Evolutionary conservation across 2,888 invertebrate species (phyloP).

Genomic region (Suillia variegata): DNA sequence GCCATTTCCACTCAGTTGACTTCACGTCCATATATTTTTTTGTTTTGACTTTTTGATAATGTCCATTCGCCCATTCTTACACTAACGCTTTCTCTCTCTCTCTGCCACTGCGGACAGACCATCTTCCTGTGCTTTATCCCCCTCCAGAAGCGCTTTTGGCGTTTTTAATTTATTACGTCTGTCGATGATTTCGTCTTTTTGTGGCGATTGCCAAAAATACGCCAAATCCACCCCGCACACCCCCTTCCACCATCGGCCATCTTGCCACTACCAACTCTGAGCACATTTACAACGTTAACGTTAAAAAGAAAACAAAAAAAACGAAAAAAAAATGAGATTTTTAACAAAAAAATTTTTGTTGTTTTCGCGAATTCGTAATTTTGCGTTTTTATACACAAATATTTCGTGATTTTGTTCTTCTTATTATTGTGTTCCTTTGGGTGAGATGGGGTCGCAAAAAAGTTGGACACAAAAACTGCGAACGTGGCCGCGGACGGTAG

Average conservation of each 20-base stretch:
- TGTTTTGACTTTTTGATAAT: too few species aligned
- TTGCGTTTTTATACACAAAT: constrained; percentile 51
- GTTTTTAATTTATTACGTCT: constrained; percentile 59
- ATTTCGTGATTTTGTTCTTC: constrained; percentile 48
- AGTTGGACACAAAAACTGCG: too few species aligned
- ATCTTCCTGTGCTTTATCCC: not conserved
- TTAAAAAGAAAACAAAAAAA: too few species aligned
- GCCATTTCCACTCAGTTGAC: too few species aligned
- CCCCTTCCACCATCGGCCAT: not conserved
- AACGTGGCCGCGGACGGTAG: too few species aligned
- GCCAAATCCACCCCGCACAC: constrained; percentile 20
- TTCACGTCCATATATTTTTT: too few species aligned
- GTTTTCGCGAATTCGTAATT: constrained; percentile 53
- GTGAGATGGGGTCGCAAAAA: too few species aligned
- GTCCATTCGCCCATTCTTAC: too few species aligned
- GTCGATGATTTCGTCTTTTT: constrained; percentile 58
- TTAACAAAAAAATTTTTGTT: constrained; percentile 34
- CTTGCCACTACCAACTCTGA: too few species aligned
- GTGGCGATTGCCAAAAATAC: constrained; percentile 43
- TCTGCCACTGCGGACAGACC: not conserved
- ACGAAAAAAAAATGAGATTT: too few species aligned
- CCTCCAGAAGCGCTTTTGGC: constrained; percentile 12
- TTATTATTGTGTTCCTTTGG: too few species aligned
- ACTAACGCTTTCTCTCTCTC: constrained; percentile 2
- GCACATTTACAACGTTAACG: too few species aligned